A percentile compares a stretch with the other conserved stretches of the same genome.
These are phyloP conservation scores for Homalodisca vitripennis DNA, from an alignment of 1,140 invertebrate species.

Conservation along the genomic window DNA sequence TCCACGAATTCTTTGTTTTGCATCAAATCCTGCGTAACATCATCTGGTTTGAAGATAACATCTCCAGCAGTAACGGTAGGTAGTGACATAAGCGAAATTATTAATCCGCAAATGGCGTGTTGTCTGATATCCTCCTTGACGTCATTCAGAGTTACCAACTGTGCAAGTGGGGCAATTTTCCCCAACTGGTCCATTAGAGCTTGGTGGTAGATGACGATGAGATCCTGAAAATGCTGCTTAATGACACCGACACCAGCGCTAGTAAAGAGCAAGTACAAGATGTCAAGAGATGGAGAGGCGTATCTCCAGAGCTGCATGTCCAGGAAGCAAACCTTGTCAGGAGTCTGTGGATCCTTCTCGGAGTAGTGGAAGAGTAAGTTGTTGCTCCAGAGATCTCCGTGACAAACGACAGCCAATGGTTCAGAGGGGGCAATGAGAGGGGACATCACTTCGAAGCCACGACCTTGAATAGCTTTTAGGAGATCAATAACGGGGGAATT, in stretches of 20 bases:
- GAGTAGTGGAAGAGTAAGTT: conserved; percentile 52
- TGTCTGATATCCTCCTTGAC: not conserved
- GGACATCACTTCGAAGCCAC: conserved; percentile 30
- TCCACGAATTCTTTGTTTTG: not conserved
- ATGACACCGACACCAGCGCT: not conserved
- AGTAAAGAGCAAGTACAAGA: conserved; percentile 45
- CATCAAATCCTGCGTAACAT: not conserved
- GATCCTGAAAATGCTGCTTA: not conserved
- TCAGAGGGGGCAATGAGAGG: conserved; percentile 29
- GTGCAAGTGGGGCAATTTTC: not conserved
- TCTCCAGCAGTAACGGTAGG: not conserved
- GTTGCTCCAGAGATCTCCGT: conserved; percentile 56
- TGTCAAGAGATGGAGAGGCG: conserved; percentile 46
- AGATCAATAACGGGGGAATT: conserved; percentile 36
- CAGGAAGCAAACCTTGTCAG: conserved; percentile 44
- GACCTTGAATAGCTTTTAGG: conserved; percentile 27
- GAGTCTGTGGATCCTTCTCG: not conserved
- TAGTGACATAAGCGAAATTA: not conserved
- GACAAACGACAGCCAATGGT: conserved; percentile 41
- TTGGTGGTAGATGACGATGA: conserved; percentile 1
- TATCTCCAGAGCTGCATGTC: conserved; percentile 47
- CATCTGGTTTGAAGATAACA: not conserved
- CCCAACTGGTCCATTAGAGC: too few relatives aligned
- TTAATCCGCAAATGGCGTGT: not conserved
- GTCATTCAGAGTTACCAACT: not conserved